Evolutionary conservation across 2,797 vertebrate genomes (phyloP).

Genomic region (Otolemur crassicaudatus): DNA sequence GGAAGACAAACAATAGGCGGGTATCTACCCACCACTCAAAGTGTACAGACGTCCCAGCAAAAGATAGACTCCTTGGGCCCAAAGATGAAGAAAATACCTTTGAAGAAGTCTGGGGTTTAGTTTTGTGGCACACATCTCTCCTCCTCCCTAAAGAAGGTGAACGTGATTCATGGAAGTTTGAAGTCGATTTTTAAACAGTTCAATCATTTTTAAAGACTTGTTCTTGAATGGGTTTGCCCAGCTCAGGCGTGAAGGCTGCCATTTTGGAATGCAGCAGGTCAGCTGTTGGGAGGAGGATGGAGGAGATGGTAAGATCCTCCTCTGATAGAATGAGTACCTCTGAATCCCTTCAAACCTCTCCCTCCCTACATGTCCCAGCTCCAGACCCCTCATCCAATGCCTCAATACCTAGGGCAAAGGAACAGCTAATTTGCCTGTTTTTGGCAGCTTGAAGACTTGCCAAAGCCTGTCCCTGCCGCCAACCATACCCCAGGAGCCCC

Average conservation of each 20-base stretch:
- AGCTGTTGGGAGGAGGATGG: background rate
- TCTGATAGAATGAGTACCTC: background rate
- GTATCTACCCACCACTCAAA: background rate
- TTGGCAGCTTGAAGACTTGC: background rate
- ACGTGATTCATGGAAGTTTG: background rate
- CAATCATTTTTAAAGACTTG: background rate
- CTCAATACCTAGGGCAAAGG: background rate
- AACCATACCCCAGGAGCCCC: background rate
- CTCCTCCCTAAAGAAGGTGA: background rate
- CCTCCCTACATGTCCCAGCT: accelerated
- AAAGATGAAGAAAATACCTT: background rate
- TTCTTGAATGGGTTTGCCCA: background rate
- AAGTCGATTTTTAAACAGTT: background rate
- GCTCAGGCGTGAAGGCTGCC: background rate
- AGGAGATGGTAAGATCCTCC: too few species aligned
- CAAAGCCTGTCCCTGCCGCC: background rate
- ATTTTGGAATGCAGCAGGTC: background rate
- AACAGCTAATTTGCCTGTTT: background rate
- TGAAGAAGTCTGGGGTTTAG: background rate
- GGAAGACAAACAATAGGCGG: background rate
- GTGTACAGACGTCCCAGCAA: background rate
- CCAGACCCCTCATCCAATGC: background rate
- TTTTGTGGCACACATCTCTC: background rate
- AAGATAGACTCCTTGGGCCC: background rate
- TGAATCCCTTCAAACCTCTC: background rate